These are phyloP conservation scores for mouse (Mus musculus) DNA, from an alignment of 2,113 vertebrate genomes.

Conservation along the genomic window GRCm39 chr2:137816501-137817000, in stretches of 20 bases:
- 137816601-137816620: neutral
- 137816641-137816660: neutral
- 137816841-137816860: neutral
- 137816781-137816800: conserved; percentile 18
- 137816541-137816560: neutral
- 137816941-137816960: neutral
- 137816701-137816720: neutral
- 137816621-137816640: neutral
- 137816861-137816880: conserved; percentile 5
- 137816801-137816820: neutral
- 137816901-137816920: neutral
- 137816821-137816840: conserved; percentile 20
- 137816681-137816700: conserved; percentile 1
- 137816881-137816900: neutral
- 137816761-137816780: neutral
- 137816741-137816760: neutral
- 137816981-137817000: conserved; percentile 37
- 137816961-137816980: neutral
- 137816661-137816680: neutral
- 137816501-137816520: neutral
- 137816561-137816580: neutral
- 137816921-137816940: neutral
- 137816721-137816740: neutral
- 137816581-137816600: neutral
- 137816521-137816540: neutral